These are phyloP conservation scores for Clarias magur DNA, from an alignment of 2,113 vertebrate species.

Conservation along the genomic window DNA sequence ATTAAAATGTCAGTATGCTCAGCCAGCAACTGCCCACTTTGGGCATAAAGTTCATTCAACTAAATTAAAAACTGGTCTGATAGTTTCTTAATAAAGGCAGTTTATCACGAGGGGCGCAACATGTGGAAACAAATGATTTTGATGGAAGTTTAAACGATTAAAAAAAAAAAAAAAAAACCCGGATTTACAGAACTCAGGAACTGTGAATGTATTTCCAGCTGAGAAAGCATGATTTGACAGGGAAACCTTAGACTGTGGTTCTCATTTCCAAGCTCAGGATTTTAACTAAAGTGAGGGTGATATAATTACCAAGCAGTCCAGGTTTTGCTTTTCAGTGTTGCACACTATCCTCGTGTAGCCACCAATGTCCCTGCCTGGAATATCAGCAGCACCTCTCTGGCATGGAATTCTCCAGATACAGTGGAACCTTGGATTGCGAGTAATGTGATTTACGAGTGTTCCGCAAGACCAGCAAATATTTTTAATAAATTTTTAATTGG, in stretches of 20 bases:
- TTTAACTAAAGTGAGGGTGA: not conserved
- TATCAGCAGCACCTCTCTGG: too few relatives aligned
- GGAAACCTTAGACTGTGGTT: not conserved
- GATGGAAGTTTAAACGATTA: not conserved
- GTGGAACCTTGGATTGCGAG: too few relatives aligned
- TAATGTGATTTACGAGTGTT: too few relatives aligned
- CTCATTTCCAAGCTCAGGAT: not conserved
- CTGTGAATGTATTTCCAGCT: not conserved
- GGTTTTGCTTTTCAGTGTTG: not conserved
- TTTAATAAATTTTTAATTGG: too few relatives aligned
- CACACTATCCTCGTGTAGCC: not conserved
- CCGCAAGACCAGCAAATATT: too few relatives aligned
- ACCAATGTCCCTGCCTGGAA: not conserved
- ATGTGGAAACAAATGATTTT: not conserved
- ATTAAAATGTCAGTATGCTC: not conserved
- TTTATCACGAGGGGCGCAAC: conserved; percentile 34
- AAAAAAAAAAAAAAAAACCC: not conserved
- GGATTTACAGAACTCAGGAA: not conserved
- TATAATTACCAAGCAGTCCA: not conserved
- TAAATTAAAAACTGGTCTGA: not conserved
- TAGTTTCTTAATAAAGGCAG: not conserved
- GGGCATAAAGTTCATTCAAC: not conserved
- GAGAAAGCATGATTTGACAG: not conserved
- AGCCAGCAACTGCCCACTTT: not conserved
- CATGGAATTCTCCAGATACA: not conserved